Conservation (phyloP, 2,797 vertebrate genomes). For the Enteromius mattozi region DNA sequence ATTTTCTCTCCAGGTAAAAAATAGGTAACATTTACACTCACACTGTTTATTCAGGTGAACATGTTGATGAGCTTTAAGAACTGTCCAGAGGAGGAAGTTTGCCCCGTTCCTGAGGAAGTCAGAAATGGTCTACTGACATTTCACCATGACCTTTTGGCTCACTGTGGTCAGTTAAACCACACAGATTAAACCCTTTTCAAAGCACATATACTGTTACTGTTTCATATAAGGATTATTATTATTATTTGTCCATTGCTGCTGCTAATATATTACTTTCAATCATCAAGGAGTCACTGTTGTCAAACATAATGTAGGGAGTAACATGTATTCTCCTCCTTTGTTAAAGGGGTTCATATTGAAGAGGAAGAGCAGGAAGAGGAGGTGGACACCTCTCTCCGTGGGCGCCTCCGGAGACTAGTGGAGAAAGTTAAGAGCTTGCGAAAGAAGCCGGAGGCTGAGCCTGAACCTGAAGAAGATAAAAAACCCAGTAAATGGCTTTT, state of each 20-base stretch:
- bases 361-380: constrained; percentile 86
- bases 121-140: constrained; percentile 82
- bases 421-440: constrained; percentile 83
- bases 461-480: constrained; percentile 84
- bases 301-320: not conserved
- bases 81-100: constrained; percentile 81
- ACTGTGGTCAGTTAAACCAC: constrained; percentile 84
- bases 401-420: constrained; percentile 83
- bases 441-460: constrained; percentile 75
- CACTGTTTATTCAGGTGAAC: constrained; percentile 82
- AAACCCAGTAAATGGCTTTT: constrained; percentile 83
- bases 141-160: constrained; percentile 85
- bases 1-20: not conserved
- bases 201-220: not conserved
- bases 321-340: constrained; percentile 13
- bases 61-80: constrained; percentile 93
- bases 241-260: not conserved
- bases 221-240: not conserved
- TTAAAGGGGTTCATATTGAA: constrained; percentile 83
- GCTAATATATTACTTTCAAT: not conserved
- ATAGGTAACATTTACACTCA: not conserved
- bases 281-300: not conserved
- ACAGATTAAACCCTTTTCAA: not conserved
- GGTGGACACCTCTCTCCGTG: constrained; percentile 84
- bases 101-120: constrained; percentile 85